Conservation (phyloP, 2,113 vertebrate species). For the Elanus axillaris region DNA sequence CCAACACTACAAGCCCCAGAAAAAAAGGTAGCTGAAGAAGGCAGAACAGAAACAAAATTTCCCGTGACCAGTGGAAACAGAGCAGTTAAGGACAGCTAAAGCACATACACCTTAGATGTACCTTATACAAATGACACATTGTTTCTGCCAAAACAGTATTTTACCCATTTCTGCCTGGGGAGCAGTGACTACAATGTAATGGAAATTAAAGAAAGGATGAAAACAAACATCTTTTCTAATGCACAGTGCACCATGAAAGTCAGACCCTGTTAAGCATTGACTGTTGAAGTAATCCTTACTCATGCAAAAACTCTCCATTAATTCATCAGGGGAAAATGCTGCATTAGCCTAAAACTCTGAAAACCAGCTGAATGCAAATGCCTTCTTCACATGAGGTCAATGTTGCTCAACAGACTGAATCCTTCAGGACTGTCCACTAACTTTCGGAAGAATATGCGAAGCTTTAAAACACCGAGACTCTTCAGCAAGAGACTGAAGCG, state of each 20-base stretch:
- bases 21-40: not conserved
- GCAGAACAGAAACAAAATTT: not conserved
- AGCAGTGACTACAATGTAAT: not conserved
- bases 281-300: slow-evolving; percentile 31
- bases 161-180: not conserved
- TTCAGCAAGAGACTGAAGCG: not conserved
- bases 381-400: not conserved
- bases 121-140: not conserved
- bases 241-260: not conserved
- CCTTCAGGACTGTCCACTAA: not conserved
- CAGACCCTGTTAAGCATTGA: slow-evolving; percentile 23
- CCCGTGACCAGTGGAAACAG: not conserved
- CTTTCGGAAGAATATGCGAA: not conserved
- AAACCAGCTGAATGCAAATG: slow-evolving; percentile 13
- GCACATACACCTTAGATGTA: not conserved
- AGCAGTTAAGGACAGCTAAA: not conserved
- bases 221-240: not conserved
- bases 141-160: not conserved
- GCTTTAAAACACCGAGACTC: not conserved
- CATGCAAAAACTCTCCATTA: slow-evolving; percentile 33
- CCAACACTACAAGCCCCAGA: not conserved
- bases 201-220: not conserved
- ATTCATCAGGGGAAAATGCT: slow-evolving; percentile 13
- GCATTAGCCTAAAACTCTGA: slow-evolving; percentile 23
- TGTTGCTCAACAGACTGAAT: not conserved